Conservation (phyloP, 2,888 invertebrate species). For the Prosapia bicincta region DNA sequence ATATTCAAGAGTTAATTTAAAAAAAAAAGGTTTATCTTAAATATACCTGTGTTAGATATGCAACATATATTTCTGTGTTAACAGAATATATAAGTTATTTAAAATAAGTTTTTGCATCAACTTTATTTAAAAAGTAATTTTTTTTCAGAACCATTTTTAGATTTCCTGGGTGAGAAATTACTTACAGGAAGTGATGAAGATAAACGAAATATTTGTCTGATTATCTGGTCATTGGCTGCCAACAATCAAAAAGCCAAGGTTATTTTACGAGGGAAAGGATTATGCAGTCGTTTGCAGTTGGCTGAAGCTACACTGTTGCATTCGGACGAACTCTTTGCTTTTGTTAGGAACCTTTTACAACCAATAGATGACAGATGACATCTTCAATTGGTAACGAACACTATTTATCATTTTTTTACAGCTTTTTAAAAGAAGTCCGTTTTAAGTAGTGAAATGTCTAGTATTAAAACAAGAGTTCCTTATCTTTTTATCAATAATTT, state of each 20-base stretch:
- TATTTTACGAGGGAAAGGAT: conserved; percentile 50
- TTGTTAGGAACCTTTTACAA: conserved; percentile 8
- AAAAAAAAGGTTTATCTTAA: no score
- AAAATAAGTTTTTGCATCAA: no score
- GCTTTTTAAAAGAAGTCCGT: no score
- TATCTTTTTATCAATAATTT: no score
- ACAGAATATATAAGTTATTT: no score
- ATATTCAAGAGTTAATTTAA: no score
- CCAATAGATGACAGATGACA: conserved; percentile 6
- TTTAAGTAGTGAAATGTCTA: no score
- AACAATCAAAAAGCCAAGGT: conserved; percentile 66
- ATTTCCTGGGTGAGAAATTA: conserved; percentile 49
- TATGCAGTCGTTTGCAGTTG: conserved; percentile 41
- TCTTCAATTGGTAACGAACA: no score
- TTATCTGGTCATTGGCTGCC: conserved; percentile 64
- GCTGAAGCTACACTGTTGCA: conserved; percentile 18
- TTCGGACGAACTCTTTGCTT: conserved; percentile 7
- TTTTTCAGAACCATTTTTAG: conserved; percentile 51
- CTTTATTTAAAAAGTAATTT: conserved; percentile 27
- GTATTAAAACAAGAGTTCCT: no score
- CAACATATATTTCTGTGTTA: no score
- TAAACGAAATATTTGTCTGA: conserved; percentile 49
- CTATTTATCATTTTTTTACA: no score
- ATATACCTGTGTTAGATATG: no score
- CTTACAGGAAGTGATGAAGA: conserved; percentile 47